Conservation (phyloP, 2,888 invertebrate genomes). For the Dusona sp. region DNA sequence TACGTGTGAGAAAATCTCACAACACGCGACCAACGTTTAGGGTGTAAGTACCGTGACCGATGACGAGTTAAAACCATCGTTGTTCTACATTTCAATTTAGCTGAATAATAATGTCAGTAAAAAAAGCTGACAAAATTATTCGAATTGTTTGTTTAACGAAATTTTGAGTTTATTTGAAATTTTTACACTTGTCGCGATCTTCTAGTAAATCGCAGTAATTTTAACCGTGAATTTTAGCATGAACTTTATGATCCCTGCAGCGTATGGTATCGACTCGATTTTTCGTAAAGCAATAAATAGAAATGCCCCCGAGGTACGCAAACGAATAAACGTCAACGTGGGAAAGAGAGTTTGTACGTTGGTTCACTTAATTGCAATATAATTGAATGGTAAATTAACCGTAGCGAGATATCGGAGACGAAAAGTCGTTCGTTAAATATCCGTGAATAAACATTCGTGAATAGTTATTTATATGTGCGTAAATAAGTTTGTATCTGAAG, state of each 20-base stretch:
- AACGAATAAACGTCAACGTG: not conserved
- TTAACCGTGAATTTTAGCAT: not conserved
- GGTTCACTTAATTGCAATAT: constrained; percentile 74
- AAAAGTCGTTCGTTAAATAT: constrained; percentile 70
- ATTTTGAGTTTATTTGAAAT: no score
- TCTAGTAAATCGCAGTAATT: no score
- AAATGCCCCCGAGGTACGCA: not conserved
- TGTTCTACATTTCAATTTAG: no score
- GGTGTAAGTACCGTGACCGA: no score
- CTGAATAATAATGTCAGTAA: no score
- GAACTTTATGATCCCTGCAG: not conserved
- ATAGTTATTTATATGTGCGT: constrained; percentile 16
- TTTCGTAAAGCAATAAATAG: not conserved
- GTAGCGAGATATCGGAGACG: constrained; percentile 63
- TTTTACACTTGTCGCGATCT: no score
- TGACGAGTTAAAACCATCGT: no score
- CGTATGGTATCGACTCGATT: not conserved
- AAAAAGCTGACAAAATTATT: no score
- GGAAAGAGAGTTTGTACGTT: constrained; percentile 16
- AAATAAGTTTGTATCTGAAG: constrained; percentile 10
- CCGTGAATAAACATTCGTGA: constrained; percentile 38
- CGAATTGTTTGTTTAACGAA: no score
- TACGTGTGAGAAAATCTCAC: no score
- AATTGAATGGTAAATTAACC: constrained; percentile 75
- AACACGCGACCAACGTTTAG: no score